phyloP scores from a whole-genome alignment of 1,140 invertebrate genomes.

The Drosophila albomicans region DNA sequence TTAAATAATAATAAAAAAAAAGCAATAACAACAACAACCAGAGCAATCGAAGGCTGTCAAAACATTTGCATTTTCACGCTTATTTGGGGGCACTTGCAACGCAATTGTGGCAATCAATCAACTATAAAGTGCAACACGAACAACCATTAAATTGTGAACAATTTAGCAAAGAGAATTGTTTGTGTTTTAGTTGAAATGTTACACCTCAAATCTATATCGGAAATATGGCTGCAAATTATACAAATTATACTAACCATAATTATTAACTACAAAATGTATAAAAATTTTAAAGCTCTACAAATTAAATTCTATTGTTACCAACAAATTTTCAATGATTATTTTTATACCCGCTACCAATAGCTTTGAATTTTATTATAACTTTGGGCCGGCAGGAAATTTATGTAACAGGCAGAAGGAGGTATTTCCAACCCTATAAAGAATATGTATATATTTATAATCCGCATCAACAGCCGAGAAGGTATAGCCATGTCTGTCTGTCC shows the following conservation, averaged over 20 bases:
- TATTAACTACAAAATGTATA: too few relatives aligned
- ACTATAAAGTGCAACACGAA: slow-evolving; percentile 30
- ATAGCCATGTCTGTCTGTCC: too few relatives aligned
- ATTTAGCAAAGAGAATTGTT: slow-evolving; percentile 11
- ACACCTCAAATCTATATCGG: neutral
- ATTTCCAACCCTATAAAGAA: too few relatives aligned
- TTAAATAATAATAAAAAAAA: slow-evolving; percentile 1
- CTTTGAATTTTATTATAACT: neutral
- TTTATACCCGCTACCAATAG: neutral
- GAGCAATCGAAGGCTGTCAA: slow-evolving; percentile 40
- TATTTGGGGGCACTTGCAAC: slow-evolving; percentile 25
- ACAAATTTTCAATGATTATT: neutral
- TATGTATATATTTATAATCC: too few relatives aligned
- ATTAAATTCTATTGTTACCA: neutral
- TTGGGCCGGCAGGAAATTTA: too few relatives aligned
- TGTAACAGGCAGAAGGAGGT: too few relatives aligned
- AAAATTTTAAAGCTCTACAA: neutral
- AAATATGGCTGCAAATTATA: neutral
- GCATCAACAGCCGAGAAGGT: too few relatives aligned
- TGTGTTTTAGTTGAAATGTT: slow-evolving; percentile 1
- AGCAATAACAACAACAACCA: slow-evolving; percentile 2
- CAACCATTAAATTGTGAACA: slow-evolving; percentile 12
- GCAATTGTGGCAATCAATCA: slow-evolving; percentile 50
- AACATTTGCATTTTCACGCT: slow-evolving; percentile 46
- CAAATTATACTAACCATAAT: neutral